phyloP scores from a whole-genome alignment of 2,797 vertebrate species.

The Melanotaenia nigrans region DNA sequence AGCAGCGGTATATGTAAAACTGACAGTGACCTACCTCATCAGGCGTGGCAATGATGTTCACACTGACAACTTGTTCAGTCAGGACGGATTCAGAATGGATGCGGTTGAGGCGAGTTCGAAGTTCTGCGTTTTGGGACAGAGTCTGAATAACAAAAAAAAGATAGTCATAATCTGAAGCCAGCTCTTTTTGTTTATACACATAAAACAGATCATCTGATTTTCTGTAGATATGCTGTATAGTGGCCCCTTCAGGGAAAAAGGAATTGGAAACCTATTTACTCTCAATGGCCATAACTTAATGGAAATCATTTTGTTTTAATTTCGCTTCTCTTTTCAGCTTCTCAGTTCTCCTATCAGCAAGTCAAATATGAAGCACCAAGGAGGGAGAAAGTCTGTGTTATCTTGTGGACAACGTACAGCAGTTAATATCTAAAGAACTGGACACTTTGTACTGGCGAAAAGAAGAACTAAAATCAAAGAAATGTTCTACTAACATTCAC shows the following conservation, averaged over 20 bases:
- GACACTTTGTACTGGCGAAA: too few relatives aligned
- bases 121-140: slow-evolving; percentile 96
- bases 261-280: not conserved
- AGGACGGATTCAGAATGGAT: slow-evolving; percentile 98
- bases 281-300: not conserved
- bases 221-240: not conserved
- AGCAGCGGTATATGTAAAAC: slow-evolving; percentile 23
- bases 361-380: too few relatives aligned
- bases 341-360: not conserved
- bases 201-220: not conserved
- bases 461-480: too few relatives aligned
- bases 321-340: not conserved
- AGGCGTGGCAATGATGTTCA: slow-evolving; percentile 97
- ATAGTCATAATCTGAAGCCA: not conserved
- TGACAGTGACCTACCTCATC: slow-evolving; percentile 89
- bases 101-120: slow-evolving; percentile 95
- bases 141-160: slow-evolving; percentile 82
- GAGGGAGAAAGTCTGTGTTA: too few relatives aligned
- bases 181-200: not conserved
- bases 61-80: slow-evolving; percentile 96
- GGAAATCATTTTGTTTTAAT: not conserved
- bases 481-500: too few relatives aligned
- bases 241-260: not conserved
- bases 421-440: too few relatives aligned
- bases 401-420: too few relatives aligned